phyloP scores from a whole-genome alignment of 2,113 vertebrate species.

The Prionailurus bengalensis region DNA sequence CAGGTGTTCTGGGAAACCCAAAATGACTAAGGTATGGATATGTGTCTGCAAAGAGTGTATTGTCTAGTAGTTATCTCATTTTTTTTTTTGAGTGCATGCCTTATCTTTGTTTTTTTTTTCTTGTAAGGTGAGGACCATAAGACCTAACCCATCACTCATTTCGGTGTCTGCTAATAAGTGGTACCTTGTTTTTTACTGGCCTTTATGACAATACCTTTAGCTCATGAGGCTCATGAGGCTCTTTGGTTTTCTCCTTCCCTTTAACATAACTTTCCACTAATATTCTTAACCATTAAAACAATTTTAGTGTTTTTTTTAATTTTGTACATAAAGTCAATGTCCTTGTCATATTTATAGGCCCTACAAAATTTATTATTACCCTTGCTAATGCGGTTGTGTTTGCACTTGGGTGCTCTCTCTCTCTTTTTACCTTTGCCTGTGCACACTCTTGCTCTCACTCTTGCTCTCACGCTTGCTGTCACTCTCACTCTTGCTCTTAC shows the following conservation, averaged over 20 bases:
- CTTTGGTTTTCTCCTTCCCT: not conserved
- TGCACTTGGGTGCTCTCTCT: not conserved
- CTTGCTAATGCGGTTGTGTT: not conserved
- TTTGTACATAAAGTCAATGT: not conserved
- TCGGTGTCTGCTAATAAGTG: not conserved
- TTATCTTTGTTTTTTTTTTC: conserved; percentile 41
- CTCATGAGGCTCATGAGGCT: not conserved
- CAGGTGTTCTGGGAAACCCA: not conserved
- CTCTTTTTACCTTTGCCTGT: not conserved
- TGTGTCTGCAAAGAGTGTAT: not conserved
- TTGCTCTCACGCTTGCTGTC: not conserved
- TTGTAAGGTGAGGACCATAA: not conserved
- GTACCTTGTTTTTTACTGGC: not conserved
- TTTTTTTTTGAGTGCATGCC: not conserved
- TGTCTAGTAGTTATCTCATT: not conserved
- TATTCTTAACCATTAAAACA: conserved; percentile 5
- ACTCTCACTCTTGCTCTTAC: not conserved
- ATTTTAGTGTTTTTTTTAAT: not conserved
- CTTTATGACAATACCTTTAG: not conserved
- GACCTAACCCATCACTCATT: not conserved
- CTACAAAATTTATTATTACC: not conserved
- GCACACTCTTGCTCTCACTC: not conserved
- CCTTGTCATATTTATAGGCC: not conserved
- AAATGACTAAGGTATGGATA: not conserved
- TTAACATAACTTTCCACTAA: conserved; percentile 46